These are phyloP conservation scores for Cataglyphis cursor DNA, from an alignment of 2,888 invertebrate species.

Conservation along the genomic window DNA sequence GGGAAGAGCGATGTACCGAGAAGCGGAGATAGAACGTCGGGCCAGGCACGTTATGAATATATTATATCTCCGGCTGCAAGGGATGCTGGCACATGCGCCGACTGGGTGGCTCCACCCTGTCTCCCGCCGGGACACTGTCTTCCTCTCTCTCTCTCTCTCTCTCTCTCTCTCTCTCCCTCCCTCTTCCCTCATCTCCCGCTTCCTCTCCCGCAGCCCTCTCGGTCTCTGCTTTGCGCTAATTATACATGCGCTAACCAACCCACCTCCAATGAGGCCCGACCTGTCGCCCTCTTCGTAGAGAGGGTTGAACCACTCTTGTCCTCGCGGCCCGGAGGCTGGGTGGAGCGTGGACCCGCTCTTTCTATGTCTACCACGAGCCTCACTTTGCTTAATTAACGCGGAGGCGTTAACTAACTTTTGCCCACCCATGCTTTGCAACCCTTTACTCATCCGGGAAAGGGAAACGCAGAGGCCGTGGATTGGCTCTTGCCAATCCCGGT, in stretches of 20 bases:
- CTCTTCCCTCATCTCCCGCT: conserved; percentile 57
- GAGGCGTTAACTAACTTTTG: conserved; percentile 85
- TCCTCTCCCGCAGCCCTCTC: conserved; percentile 52
- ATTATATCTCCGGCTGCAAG: conserved; percentile 82
- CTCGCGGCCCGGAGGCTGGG: conserved; percentile 76
- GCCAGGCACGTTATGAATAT: conserved; percentile 84
- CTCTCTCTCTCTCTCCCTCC: conserved; percentile 3
- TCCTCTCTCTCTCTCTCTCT: conserved; percentile 37
- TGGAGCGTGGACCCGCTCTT: conserved; percentile 78
- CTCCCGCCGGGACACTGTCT: conserved; percentile 73
- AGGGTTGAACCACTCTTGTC: conserved; percentile 74
- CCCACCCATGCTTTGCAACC: conserved; percentile 80
- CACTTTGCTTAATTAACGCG: conserved; percentile 85
- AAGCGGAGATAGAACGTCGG: conserved; percentile 67
- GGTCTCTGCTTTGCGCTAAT: conserved; percentile 80
- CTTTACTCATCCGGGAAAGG: conserved; percentile 77
- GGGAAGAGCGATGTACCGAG: conserved; percentile 62
- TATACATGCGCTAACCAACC: conserved; percentile 85
- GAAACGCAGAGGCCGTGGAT: conserved; percentile 71
- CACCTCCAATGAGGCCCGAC: conserved; percentile 74
- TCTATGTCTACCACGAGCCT: conserved; percentile 60
- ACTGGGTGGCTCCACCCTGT: conserved; percentile 83
- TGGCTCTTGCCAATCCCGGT: conserved; percentile 70
- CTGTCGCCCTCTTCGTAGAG: conserved; percentile 73
- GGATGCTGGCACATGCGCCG: conserved; percentile 86